Conservation (phyloP, 2,797 vertebrate genomes). For the Adelosebastes latens region DNA sequence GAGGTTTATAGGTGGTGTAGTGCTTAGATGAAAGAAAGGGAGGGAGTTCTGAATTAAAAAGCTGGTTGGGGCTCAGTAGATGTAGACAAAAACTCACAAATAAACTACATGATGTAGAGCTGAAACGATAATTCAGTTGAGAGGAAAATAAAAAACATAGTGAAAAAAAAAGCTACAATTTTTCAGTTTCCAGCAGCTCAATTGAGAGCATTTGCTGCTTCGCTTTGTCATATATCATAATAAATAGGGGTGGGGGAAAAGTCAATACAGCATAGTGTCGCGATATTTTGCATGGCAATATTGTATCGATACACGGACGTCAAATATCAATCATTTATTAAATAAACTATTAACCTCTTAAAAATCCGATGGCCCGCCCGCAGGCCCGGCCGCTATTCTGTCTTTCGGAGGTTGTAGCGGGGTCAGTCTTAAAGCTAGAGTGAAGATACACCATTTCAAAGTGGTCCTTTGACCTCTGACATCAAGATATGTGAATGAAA, state of each 20-base stretch:
- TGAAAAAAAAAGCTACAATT: background rate
- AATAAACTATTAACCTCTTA: no score
- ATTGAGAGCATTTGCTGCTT: background rate
- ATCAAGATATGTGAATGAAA: no score
- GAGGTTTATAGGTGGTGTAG: slow-evolving; percentile 59
- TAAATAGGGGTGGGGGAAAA: background rate
- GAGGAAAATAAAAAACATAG: background rate
- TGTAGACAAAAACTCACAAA: background rate
- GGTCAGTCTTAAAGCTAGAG: no score
- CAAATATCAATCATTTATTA: no score
- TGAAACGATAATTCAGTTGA: background rate
- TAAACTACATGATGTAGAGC: background rate
- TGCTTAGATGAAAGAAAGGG: slow-evolving; percentile 34
- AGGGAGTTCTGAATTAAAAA: slow-evolving; percentile 41
- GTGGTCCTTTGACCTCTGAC: no score
- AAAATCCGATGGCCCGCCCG: no score
- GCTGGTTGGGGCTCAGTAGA: slow-evolving; percentile 1
- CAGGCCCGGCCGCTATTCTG: no score
- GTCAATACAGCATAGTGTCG: no score
- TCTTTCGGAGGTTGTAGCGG: no score
- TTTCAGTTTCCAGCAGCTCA: background rate
- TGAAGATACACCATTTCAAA: no score
- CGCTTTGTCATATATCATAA: background rate
- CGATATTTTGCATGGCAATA: no score
- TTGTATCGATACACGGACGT: no score